Evolutionary conservation across 2,113 vertebrate genomes (phyloP).

Genomic region (Dinomys branickii): DNA sequence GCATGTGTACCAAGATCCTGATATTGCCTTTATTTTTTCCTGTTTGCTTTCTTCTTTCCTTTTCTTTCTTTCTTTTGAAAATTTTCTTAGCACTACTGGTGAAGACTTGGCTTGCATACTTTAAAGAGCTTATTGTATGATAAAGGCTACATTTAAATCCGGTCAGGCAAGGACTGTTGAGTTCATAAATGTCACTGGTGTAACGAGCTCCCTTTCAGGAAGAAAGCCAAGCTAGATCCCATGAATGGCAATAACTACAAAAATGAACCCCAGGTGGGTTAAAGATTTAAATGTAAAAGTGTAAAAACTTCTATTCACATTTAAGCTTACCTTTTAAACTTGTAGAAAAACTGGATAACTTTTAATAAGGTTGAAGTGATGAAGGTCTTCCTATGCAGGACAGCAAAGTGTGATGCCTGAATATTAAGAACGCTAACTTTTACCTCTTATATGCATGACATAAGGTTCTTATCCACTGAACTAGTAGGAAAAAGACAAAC

Average conservation of each 20-base stretch:
- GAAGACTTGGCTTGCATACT: not conserved
- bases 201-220: not conserved
- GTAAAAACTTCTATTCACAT: too few relatives aligned
- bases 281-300: not conserved
- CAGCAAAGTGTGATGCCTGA: too few relatives aligned
- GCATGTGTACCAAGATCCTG: not conserved
- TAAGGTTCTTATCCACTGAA: not conserved
- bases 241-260: not conserved
- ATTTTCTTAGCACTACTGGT: not conserved
- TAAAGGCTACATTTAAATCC: not conserved
- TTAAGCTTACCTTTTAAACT: not conserved
- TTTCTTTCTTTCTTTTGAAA: not conserved
- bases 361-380: not conserved
- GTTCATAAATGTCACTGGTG: not conserved
- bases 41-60: not conserved
- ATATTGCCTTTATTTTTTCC: not conserved
- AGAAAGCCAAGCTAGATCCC: not conserved
- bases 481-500: not conserved
- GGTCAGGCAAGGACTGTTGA: not conserved
- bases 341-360: not conserved
- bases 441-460: not conserved
- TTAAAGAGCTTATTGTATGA: not conserved
- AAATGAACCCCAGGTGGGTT: not conserved
- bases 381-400: not conserved
- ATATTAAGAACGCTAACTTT: not conserved